Evolutionary conservation across 2,797 vertebrate genomes (phyloP).

Genomic region (Acanthurus lineatus): DNA sequence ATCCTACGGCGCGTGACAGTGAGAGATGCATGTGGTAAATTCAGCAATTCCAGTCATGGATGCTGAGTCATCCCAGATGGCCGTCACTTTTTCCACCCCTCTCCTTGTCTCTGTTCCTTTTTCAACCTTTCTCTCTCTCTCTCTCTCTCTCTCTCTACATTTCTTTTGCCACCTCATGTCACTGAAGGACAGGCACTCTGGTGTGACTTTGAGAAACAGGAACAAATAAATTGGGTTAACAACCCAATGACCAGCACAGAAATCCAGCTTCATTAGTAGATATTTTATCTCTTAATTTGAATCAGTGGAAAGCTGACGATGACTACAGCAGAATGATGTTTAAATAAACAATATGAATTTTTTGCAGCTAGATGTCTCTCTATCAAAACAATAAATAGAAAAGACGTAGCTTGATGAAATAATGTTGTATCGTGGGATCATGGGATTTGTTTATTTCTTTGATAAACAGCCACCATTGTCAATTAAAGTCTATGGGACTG

Average conservation of each 20-base stretch:
- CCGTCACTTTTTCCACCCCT: slow-evolving; percentile 40
- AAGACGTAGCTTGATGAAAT: too few species aligned
- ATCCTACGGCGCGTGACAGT: slow-evolving; percentile 78
- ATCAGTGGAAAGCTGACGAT: neutral
- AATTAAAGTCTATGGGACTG: too few species aligned
- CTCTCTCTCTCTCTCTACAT: slow-evolving; percentile 3
- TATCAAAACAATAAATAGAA: too few species aligned
- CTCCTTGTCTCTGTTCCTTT: slow-evolving; percentile 15
- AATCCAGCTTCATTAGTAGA: slow-evolving; percentile 8
- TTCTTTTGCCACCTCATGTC: slow-evolving; percentile 13
- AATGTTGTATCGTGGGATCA: too few species aligned
- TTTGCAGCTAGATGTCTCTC: too few species aligned
- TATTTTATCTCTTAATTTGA: neutral
- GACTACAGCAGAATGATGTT: neutral
- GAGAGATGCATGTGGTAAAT: slow-evolving; percentile 67
- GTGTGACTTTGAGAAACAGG: slow-evolving; percentile 51
- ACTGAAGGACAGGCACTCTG: slow-evolving; percentile 34
- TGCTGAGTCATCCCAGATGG: slow-evolving; percentile 77
- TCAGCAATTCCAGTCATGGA: slow-evolving; percentile 65
- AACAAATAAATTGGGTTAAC: slow-evolving; percentile 20
- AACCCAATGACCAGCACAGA: neutral
- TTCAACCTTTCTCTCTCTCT: neutral
- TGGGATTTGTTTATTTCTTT: too few species aligned
- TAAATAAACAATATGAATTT: neutral
- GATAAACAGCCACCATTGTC: too few species aligned